Conservation (phyloP, 2,888 invertebrate species). For the Coenonympha arcania region DNA sequence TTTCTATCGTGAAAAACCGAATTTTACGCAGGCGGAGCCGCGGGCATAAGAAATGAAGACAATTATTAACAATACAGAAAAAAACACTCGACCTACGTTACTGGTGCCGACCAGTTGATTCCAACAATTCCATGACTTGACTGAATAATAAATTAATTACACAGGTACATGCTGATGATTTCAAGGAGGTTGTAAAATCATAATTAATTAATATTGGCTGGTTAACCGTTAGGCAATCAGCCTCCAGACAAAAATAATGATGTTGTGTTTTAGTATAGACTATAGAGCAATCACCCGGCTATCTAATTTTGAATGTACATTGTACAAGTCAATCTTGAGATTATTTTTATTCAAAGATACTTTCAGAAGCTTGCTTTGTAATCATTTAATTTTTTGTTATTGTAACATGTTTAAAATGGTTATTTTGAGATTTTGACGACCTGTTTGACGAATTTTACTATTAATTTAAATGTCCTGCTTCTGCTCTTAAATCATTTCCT, state of each 20-base stretch:
- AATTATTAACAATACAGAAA: not conserved
- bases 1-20: no score
- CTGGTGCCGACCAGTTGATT: not conserved
- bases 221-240: not conserved
- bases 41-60: not conserved
- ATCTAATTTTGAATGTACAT: no score
- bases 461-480: no score
- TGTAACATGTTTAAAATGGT: no score
- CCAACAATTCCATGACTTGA: slow-evolving; percentile 1
- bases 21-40: not conserved
- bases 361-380: no score
- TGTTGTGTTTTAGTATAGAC: not conserved
- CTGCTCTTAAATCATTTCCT: no score
- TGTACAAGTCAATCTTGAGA: no score
- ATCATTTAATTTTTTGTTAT: no score
- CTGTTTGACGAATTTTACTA: no score
- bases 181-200: not conserved
- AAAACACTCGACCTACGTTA: not conserved
- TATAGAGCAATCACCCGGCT: not conserved
- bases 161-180: not conserved
- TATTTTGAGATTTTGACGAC: no score
- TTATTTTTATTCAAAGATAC: no score
- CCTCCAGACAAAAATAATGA: not conserved
- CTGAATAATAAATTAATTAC: slow-evolving; percentile 2
- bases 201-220: not conserved